Conservation (phyloP, 2,797 vertebrate species). For the Schizopygopsis pylzovi region DNA sequence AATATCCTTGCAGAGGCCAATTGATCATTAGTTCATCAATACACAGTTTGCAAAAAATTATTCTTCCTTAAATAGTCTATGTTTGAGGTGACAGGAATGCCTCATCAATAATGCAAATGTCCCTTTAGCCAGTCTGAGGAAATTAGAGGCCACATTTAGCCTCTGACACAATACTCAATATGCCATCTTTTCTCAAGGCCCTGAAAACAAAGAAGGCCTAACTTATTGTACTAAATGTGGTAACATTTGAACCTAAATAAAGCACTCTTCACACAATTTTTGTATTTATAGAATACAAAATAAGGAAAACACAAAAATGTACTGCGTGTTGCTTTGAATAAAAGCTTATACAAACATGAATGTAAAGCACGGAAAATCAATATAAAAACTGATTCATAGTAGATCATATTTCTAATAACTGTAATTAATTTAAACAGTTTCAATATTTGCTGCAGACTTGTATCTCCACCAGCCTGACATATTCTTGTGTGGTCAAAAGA, state of each 20-base stretch:
- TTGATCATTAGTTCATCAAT: conserved; percentile 92
- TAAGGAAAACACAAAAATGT: background rate
- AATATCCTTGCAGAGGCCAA: conserved; percentile 89
- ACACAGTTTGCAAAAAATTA: conserved; percentile 94
- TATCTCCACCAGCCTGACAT: background rate
- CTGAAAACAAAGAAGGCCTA: background rate
- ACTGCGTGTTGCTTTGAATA: background rate
- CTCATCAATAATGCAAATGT: conserved; percentile 98
- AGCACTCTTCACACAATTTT: background rate
- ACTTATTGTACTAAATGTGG: conserved; percentile 16
- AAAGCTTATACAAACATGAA: background rate
- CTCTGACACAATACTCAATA: conserved; percentile 79
- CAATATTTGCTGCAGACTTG: background rate
- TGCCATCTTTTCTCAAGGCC: conserved; percentile 69
- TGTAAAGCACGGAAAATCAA: background rate
- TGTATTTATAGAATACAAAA: background rate
- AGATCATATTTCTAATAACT: background rate
- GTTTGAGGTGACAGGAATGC: conserved; percentile 93
- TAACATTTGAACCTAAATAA: background rate
- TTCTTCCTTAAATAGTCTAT: conserved; percentile 90
- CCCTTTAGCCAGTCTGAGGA: conserved; percentile 86
- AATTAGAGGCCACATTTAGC: conserved; percentile 85
- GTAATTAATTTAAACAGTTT: background rate
- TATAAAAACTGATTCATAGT: background rate
- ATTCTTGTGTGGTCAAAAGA: background rate